These are phyloP conservation scores for Lypha dubia DNA, from an alignment of 2,888 invertebrate species.

Conservation along the genomic window DNA sequence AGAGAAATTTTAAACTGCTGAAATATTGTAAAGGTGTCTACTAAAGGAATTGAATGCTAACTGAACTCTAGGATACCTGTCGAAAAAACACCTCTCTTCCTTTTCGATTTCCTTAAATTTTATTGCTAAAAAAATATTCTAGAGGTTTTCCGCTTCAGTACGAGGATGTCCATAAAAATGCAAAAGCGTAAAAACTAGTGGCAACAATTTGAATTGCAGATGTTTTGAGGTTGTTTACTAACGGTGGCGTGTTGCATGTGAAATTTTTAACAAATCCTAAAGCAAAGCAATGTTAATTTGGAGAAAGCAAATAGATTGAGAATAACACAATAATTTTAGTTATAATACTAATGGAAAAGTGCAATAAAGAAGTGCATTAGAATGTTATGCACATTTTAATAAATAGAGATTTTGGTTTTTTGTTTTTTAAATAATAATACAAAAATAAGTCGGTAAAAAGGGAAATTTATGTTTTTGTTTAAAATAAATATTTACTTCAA, in stretches of 20 bases:
- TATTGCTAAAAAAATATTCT: not conserved
- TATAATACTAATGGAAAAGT: slow-evolving; percentile 21
- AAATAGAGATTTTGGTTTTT: slow-evolving; percentile 31
- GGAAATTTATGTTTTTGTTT: not conserved
- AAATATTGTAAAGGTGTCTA: slow-evolving; percentile 27
- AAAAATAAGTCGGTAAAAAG: not conserved
- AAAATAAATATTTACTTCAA: not conserved
- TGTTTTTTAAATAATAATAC: not conserved
- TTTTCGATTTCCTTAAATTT: not conserved
- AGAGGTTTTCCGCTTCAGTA: not conserved
- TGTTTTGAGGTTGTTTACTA: slow-evolving; percentile 34
- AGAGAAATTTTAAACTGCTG: too few species aligned
- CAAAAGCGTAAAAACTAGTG: not conserved
- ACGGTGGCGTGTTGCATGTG: slow-evolving; percentile 80
- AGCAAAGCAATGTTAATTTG: slow-evolving; percentile 79
- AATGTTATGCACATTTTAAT: slow-evolving; percentile 33
- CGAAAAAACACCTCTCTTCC: not conserved
- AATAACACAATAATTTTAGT: slow-evolving; percentile 7
- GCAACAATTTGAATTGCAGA: slow-evolving; percentile 55
- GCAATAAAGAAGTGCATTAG: slow-evolving; percentile 24
- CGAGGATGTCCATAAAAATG: slow-evolving; percentile 21
- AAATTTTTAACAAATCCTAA: slow-evolving; percentile 91
- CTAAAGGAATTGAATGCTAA: not conserved
- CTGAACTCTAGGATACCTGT: not conserved
- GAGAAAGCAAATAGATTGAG: not conserved